A percentile compares a stretch with the other conserved stretches of the same genome.
Conservation (phyloP, 2,888 invertebrate species). For the Platycheirus albimanus region DNA sequence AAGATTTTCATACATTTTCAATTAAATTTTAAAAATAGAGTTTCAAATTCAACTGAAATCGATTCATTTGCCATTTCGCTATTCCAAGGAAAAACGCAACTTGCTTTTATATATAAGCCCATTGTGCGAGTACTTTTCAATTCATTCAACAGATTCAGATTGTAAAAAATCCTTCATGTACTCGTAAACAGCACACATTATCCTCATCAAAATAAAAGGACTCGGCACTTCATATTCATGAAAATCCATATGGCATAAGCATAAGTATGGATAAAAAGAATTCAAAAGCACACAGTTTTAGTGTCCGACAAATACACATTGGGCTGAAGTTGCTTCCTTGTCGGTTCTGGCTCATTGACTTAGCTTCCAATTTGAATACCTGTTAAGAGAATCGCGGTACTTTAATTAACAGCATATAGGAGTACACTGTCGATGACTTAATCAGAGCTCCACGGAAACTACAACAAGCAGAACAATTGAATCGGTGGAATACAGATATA, state of each 20-base stretch:
- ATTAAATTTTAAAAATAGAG: no score
- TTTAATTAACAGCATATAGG: neutral
- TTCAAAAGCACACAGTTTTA: neutral
- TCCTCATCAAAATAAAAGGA: conserved; percentile 1
- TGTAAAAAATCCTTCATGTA: conserved; percentile 8
- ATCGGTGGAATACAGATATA: conserved; percentile 19
- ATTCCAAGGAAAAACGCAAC: no score
- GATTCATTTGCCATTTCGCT: no score
- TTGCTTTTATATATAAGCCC: no score
- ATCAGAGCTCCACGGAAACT: conserved; percentile 9
- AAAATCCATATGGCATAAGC: neutral
- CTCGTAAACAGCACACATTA: conserved; percentile 16
- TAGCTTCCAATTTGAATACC: conserved; percentile 22
- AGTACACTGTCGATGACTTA: conserved; percentile 31
- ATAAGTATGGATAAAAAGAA: neutral
- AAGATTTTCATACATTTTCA: no score
- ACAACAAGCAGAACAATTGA: neutral
- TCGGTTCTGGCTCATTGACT: conserved; percentile 55
- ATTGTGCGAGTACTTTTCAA: neutral
- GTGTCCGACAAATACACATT: no score
- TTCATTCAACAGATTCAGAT: neutral
- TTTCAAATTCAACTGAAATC: no score
- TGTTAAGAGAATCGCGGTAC: conserved; percentile 28
- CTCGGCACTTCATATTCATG: conserved; percentile 15
- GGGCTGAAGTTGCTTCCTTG: no score